These are phyloP conservation scores for Lycocorax pyrrhopterus DNA, from an alignment of 2,113 vertebrate species.

Conservation along the genomic window DNA sequence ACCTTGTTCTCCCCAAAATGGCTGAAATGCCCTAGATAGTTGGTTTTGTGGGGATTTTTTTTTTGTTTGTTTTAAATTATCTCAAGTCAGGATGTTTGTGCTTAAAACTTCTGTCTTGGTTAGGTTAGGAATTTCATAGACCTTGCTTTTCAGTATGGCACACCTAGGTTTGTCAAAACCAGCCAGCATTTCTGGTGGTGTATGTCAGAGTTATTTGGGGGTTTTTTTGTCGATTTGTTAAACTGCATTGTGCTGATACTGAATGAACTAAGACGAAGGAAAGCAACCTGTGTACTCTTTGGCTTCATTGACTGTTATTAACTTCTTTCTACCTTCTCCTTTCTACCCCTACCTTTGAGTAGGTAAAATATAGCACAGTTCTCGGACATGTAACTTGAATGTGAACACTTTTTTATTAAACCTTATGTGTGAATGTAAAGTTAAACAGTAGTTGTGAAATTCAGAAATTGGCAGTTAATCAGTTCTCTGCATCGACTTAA, in stretches of 20 bases:
- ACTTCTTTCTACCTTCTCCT: background rate
- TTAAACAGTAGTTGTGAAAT: background rate
- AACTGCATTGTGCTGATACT: background rate
- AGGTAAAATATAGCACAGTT: background rate
- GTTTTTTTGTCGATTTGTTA: background rate
- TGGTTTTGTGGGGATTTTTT: background rate
- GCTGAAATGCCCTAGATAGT: background rate
- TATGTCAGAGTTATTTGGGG: background rate
- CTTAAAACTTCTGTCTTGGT: background rate
- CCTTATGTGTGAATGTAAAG: background rate
- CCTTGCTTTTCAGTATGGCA: background rate
- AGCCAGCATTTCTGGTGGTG: background rate
- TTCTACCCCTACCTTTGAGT: background rate
- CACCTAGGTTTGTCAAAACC: background rate
- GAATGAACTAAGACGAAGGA: background rate
- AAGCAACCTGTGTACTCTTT: background rate
- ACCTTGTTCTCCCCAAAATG: background rate
- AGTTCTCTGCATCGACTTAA: fast-evolving
- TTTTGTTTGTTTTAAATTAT: background rate
- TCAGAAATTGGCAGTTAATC: background rate
- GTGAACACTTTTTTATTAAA: background rate
- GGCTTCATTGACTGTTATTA: background rate
- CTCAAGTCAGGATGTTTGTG: background rate
- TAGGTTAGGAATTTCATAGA: background rate
- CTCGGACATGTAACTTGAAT: background rate